Evolutionary conservation across 2,888 invertebrate species (phyloP).

Genomic region (Dusona sp.): DNA sequence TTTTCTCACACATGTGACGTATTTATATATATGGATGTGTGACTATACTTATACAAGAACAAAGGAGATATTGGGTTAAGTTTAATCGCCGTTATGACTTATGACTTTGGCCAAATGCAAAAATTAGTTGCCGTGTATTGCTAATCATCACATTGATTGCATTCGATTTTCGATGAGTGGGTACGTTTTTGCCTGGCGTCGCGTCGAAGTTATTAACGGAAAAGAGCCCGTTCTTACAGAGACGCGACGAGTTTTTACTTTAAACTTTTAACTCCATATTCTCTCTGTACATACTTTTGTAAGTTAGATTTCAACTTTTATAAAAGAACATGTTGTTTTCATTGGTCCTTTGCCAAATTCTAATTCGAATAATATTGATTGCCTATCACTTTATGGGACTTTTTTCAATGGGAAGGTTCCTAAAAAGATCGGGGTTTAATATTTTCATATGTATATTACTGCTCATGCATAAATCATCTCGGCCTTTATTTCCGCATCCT

Average conservation of each 20-base stretch:
- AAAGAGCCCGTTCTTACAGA: too few relatives aligned
- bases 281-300: too few relatives aligned
- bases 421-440: too few relatives aligned
- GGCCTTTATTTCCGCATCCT: slow-evolving; percentile 60
- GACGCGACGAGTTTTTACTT: too few relatives aligned
- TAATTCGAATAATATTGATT: too few relatives aligned
- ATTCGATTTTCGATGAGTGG: neutral
- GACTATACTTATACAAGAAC: neutral
- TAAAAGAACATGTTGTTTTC: too few relatives aligned
- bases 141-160: neutral
- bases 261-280: too few relatives aligned
- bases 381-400: too few relatives aligned
- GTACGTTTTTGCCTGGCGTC: too few relatives aligned
- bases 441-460: neutral
- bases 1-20: slow-evolving; percentile 28
- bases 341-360: too few relatives aligned
- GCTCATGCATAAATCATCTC: neutral
- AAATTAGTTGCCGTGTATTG: neutral
- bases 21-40: neutral
- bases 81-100: neutral
- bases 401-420: too few relatives aligned
- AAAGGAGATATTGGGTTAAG: neutral
- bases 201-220: neutral
- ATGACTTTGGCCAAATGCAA: neutral
- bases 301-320: too few relatives aligned